Evolutionary conservation across 1,140 invertebrate genomes (phyloP).

Genomic region (Elymnias hypermnestra): DNA sequence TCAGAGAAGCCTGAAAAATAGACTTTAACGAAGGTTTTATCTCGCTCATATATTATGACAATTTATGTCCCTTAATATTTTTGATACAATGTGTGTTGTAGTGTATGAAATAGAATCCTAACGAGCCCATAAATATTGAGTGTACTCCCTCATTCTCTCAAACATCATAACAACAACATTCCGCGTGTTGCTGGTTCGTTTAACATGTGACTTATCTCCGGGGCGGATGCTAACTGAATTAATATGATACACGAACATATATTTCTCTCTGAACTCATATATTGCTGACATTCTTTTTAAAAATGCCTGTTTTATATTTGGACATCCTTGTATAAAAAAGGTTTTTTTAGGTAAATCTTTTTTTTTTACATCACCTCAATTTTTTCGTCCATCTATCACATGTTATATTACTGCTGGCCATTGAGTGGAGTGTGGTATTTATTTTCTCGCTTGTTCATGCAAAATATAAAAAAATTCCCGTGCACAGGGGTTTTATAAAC

Average conservation of each 20-base stretch:
- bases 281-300: background rate
- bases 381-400: too few species aligned
- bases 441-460: too few species aligned
- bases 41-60: background rate
- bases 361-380: too few species aligned
- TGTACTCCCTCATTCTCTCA: conserved; percentile 1
- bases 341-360: too few species aligned
- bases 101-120: conserved; percentile 6
- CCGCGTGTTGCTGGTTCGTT: conserved; percentile 6
- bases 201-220: conserved; percentile 5
- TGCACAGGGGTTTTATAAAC: too few species aligned
- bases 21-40: too few species aligned
- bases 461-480: too few species aligned
- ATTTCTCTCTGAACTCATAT: background rate
- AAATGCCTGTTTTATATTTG: background rate
- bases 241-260: conserved; percentile 1
- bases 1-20: too few species aligned
- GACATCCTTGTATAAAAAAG: too few species aligned
- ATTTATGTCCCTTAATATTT: conserved; percentile 2
- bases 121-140: conserved; percentile 3
- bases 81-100: background rate
- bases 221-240: conserved; percentile 1
- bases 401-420: too few species aligned
- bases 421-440: too few species aligned
- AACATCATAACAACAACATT: conserved; percentile 7